These are phyloP conservation scores for Pterocles orientalis DNA, from an alignment of 2,113 vertebrate species.

Conservation along the genomic window DNA sequence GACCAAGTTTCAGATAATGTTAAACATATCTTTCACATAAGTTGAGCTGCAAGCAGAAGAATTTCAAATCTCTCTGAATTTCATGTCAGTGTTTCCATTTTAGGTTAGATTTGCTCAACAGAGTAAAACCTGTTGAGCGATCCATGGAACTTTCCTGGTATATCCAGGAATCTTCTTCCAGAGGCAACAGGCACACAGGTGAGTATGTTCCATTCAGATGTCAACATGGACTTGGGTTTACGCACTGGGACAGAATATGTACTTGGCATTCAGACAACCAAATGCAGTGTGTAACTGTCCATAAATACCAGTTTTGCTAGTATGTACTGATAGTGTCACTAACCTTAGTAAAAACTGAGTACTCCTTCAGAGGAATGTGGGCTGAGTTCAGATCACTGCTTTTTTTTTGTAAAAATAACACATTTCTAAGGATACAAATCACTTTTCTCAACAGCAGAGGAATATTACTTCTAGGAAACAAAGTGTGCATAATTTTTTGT, in stretches of 20 bases:
- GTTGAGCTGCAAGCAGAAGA: background rate
- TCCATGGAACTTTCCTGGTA: background rate
- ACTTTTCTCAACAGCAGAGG: background rate
- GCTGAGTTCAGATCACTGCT: background rate
- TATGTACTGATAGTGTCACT: background rate
- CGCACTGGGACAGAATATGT: fast-evolving
- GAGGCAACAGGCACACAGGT: background rate
- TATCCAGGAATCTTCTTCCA: background rate
- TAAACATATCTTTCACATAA: background rate
- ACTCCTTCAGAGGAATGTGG: background rate
- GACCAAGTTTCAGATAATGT: background rate
- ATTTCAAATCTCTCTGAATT: background rate
- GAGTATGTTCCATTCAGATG: background rate
- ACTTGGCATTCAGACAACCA: background rate
- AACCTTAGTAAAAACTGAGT: background rate
- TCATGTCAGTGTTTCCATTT: background rate
- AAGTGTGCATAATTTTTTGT: fast-evolving
- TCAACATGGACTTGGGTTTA: fast-evolving
- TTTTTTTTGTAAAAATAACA: background rate
- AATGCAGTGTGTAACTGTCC: background rate
- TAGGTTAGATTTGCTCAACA: background rate
- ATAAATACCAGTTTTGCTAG: background rate
- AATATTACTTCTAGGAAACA: background rate
- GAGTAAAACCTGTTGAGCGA: background rate
- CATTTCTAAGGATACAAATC: background rate